A percentile compares a stretch with the other conserved stretches of the same genome.
Evolutionary conservation across 1,140 invertebrate species (phyloP).

Genomic region (Globodera rostochiensis): DNA sequence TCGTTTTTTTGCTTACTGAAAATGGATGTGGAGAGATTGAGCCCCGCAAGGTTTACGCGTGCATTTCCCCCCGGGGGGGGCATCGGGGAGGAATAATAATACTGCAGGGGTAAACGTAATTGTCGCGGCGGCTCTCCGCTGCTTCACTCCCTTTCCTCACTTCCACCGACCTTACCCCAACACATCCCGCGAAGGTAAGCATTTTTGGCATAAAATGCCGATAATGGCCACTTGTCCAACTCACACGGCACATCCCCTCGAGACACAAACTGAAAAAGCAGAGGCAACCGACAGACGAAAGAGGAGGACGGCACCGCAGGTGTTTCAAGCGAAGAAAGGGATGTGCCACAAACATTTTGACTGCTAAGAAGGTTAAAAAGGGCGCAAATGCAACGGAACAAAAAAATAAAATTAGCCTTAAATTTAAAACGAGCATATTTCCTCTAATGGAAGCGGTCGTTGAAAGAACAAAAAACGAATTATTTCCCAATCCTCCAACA

Average conservation of each 20-base stretch:
- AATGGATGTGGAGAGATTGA: background rate
- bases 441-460: too few relatives aligned
- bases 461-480: too few relatives aligned
- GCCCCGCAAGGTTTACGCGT: background rate
- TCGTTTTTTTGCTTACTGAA: background rate
- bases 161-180: background rate
- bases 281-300: background rate
- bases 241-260: slow-evolving; percentile 1
- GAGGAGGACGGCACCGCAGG: background rate
- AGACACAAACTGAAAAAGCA: background rate
- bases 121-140: background rate
- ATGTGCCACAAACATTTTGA: background rate
- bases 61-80: background rate
- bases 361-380: background rate
- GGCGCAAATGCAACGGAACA: too few relatives aligned
- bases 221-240: slow-evolving; percentile 2
- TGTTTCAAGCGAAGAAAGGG: background rate
- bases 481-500: too few relatives aligned
- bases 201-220: slow-evolving; percentile 1
- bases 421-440: too few relatives aligned
- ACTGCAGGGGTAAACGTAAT: background rate
- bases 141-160: background rate
- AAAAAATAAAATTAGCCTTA: background rate
- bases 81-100: slow-evolving; percentile 1
- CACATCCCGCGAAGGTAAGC: background rate